These are phyloP conservation scores for Balearica regulorum DNA, from an alignment of 2,797 vertebrate genomes.

Conservation along the genomic window DNA sequence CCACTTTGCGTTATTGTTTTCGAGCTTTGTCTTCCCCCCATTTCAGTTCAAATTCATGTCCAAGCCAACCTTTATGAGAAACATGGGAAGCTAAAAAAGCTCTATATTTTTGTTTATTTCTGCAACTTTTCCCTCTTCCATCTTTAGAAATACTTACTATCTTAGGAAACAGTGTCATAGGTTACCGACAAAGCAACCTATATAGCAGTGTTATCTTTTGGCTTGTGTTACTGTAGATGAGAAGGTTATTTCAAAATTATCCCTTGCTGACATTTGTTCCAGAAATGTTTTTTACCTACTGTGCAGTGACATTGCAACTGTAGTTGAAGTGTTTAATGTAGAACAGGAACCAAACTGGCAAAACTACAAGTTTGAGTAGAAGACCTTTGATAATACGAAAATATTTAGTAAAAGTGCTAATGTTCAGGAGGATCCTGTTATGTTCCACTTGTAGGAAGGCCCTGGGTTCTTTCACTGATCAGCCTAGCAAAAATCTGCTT, in stretches of 20 bases:
- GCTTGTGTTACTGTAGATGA: background rate
- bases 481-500: background rate
- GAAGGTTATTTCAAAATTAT: slow-evolving; percentile 50
- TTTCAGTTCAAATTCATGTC: background rate
- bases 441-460: background rate
- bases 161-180: background rate
- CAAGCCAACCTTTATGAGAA: background rate
- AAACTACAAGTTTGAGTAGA: background rate
- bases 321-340: background rate
- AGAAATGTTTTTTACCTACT: slow-evolving; percentile 39
- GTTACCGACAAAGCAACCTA: background rate
- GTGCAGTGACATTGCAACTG: slow-evolving; percentile 38
- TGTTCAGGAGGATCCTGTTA: background rate
- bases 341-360: background rate
- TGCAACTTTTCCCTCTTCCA: background rate
- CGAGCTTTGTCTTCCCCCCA: background rate
- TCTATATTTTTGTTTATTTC: background rate
- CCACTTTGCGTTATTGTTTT: background rate
- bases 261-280: slow-evolving; percentile 57
- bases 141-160: background rate
- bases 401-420: background rate
- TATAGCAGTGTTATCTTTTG: background rate
- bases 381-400: background rate
- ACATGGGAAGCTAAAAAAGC: background rate
- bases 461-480: background rate